Percentiles rank a stretch among this genome's conserved stretches.
Conservation (phyloP, 1,140 invertebrate genomes). For the Goniozus legneri region DNA sequence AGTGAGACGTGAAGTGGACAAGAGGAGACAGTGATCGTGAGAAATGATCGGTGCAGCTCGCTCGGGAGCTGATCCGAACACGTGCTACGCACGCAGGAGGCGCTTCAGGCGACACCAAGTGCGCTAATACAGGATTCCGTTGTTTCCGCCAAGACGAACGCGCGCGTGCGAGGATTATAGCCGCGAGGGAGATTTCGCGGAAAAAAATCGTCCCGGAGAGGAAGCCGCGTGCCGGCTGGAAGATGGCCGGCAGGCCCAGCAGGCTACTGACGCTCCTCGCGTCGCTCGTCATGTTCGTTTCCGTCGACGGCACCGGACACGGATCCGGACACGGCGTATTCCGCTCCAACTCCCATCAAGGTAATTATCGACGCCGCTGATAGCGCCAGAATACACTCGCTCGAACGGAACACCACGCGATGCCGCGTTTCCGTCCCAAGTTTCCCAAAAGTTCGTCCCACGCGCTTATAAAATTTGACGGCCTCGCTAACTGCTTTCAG, state of each 20-base stretch:
- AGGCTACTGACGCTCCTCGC: conserved; percentile 25
- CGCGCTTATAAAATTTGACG: no score
- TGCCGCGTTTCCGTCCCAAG: no score
- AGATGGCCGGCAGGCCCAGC: conserved; percentile 9
- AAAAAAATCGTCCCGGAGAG: no score
- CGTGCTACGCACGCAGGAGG: conserved; percentile 33
- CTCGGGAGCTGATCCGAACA: conserved; percentile 29
- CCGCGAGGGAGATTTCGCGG: no score
- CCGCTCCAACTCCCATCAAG: conserved; percentile 13
- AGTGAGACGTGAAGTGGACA: background rate
- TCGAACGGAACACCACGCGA: no score
- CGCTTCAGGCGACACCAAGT: conserved; percentile 29
- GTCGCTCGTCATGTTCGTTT: conserved; percentile 23
- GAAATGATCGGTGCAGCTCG: conserved; percentile 23
- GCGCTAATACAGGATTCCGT: conserved; percentile 22
- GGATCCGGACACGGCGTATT: conserved; percentile 19
- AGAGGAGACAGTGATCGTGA: background rate
- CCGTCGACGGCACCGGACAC: conserved; percentile 31
- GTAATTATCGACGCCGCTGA: conserved; percentile 18
- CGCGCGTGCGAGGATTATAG: no score
- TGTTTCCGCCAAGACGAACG: no score
- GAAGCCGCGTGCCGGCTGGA: no score
- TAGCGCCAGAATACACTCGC: no score
- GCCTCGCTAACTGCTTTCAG: no score
- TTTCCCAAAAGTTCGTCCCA: no score